phyloP scores from a whole-genome alignment of 2,113 vertebrate species.

The Rhizomys pruinosus region DNA sequence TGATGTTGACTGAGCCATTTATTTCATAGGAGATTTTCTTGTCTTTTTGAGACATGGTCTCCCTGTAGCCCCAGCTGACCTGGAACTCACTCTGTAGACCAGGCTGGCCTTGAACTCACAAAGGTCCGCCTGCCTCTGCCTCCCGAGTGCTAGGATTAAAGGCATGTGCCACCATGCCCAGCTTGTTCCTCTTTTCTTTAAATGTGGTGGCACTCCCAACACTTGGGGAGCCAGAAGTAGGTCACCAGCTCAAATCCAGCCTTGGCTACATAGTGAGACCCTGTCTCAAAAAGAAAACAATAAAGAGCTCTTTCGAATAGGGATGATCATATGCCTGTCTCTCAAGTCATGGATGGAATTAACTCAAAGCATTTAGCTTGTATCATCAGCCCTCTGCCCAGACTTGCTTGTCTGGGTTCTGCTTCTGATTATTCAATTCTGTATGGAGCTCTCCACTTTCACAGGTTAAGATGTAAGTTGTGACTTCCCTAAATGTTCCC shows the following conservation, averaged over 20 bases:
- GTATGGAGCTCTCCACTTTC: neutral
- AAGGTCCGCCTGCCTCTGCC: too few species aligned
- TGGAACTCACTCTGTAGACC: too few species aligned
- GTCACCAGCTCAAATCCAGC: neutral
- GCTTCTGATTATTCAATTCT: neutral
- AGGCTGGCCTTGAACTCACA: too few species aligned
- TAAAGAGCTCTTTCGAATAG: neutral
- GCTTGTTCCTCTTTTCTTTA: too few species aligned
- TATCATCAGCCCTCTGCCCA: neutral
- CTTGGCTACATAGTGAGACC: neutral
- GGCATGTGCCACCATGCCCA: too few species aligned
- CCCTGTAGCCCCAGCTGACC: too few species aligned
- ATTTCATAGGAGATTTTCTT: too few species aligned
- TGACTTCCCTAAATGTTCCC: neutral
- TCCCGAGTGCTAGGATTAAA: too few species aligned
- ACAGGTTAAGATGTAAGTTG: neutral
- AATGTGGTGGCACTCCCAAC: neutral
- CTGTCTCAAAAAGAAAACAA: neutral
- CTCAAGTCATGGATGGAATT: neutral
- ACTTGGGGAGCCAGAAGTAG: neutral
- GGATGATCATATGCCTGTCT: neutral
- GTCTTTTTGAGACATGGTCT: too few species aligned
- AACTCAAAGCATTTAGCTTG: neutral
- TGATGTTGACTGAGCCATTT: too few species aligned
- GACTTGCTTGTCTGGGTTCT: neutral